Evolutionary conservation across 2,888 invertebrate genomes (phyloP).

Genomic region (Rotaria macrura): DNA sequence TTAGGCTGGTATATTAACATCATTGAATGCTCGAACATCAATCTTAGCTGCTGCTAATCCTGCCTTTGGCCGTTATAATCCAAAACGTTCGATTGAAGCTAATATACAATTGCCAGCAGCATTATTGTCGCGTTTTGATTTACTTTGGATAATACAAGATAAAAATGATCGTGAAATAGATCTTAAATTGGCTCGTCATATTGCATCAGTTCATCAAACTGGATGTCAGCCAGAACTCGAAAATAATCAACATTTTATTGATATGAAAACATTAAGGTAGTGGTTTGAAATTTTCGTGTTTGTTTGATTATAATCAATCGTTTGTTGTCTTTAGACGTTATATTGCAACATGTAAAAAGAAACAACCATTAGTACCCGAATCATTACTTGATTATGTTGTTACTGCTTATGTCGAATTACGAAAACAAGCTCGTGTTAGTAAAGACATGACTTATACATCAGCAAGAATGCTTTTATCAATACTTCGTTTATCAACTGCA

Average conservation of each 20-base stretch:
- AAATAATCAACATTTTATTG: conserved; percentile 51
- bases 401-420: conserved; percentile 57
- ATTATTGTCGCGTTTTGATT: conserved; percentile 82
- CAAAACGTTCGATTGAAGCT: conserved; percentile 68
- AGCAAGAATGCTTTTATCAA: conserved; percentile 81
- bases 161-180: conserved; percentile 61
- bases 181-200: conserved; percentile 78
- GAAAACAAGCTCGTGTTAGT: conserved; percentile 72
- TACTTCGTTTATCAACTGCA: conserved; percentile 80
- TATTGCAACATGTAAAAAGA: conserved; percentile 49
- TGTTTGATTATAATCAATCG: conserved; percentile 60
- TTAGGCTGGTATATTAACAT: conserved; percentile 92
- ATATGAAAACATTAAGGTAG: conserved; percentile 74
- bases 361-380: conserved; percentile 74
- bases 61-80: conserved; percentile 89
- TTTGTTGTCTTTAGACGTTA: conserved; percentile 55
- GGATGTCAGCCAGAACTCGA: conserved; percentile 66
- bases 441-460: conserved; percentile 74
- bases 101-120: conserved; percentile 96
- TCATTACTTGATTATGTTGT: conserved; percentile 78
- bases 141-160: conserved; percentile 86
- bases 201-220: conserved; percentile 90
- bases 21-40: conserved; percentile 87
- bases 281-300: background rate
- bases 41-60: conserved; percentile 98